Percentiles rank a stretch among this genome's conserved stretches.
Evolutionary conservation across 2,797 vertebrate genomes (phyloP).

Genomic region (Acanthurus leucopareius): DNA sequence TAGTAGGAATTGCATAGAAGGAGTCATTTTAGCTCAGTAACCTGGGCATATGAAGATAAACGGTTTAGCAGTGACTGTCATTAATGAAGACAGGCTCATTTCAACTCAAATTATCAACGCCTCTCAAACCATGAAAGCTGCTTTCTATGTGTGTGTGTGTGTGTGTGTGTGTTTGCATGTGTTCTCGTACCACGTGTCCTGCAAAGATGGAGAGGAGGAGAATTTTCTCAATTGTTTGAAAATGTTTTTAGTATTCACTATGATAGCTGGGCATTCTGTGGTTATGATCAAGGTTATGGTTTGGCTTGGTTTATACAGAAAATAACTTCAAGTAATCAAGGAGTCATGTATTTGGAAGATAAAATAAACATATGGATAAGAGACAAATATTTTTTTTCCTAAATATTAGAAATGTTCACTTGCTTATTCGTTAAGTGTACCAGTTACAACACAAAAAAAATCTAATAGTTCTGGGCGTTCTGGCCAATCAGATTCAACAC

Average conservation of each 20-base stretch:
- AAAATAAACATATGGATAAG: not conserved
- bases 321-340: not conserved
- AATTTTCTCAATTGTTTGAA: slow-evolving; percentile 15
- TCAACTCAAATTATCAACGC: slow-evolving; percentile 74
- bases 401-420: not conserved
- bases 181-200: slow-evolving; percentile 44
- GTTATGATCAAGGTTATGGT: not conserved
- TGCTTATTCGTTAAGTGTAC: not conserved
- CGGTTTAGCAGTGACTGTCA: slow-evolving; percentile 72
- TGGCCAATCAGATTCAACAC: not conserved
- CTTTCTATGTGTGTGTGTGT: slow-evolving; percentile 20
- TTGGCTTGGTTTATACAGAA: not conserved
- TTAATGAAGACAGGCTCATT: slow-evolving; percentile 80
- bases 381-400: not conserved
- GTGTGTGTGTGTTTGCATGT: slow-evolving; percentile 14
- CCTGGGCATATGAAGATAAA: slow-evolving; percentile 76
- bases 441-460: not conserved
- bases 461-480: not conserved
- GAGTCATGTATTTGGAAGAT: too few relatives aligned
- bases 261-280: not conserved
- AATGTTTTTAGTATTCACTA: slow-evolving; percentile 12
- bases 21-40: slow-evolving; percentile 71
- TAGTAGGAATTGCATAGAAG: slow-evolving; percentile 66
- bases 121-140: slow-evolving; percentile 69
- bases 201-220: slow-evolving; percentile 24